Evolutionary conservation across 2,888 invertebrate species (phyloP), one percentile per base, ranked within the genome.

Genomic region (Meandrusa payeni): DNA sequence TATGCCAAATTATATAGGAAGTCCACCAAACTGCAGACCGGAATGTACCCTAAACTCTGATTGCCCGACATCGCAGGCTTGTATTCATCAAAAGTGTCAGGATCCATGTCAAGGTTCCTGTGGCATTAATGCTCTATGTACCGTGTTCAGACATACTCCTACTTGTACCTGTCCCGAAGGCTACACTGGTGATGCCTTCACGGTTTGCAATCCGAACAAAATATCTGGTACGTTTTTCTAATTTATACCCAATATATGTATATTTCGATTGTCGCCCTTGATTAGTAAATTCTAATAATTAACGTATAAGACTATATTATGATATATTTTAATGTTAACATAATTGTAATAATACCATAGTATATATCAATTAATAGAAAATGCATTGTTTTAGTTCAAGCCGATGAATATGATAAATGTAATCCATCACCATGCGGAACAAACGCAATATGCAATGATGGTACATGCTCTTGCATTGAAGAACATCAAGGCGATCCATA

Each of bases 31-130:
- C 52, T 91, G 93, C 58, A 89, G 91, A 49, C 93, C 93, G 2
- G 93, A 94, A 71, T 94, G 94, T 76, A 86, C 91, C 0, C 89
- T 91, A 7, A 93, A 91, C 65, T 89, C 91, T 7, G 94, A 94
- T 64, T 95, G 95, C 69, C 71, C 89, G 28, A 89, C 89, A 48
- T 87, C 90, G 48, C 87, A 88, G 62, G 92, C 94, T 22, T 95
- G 95, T 62, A 89, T 93, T 27, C 90, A 90, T 58, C 91, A 92
- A 58, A 91, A 91, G 74, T 94, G 94, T 67, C 86, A 88, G 44
- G 92, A 94, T 74, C 94, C 94, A 27, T 94, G 94, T 61, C 88
- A 88, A 20, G 93, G 93, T 7, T 89, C 91, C 40, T 95, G 94
- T 54, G 93, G 93, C 37, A 72, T 90, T 39, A 74, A 81, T 50